These are phyloP conservation scores for Apodemia zela DNA, from an alignment of 2,888 invertebrate species.

Conservation along the genomic window DNA sequence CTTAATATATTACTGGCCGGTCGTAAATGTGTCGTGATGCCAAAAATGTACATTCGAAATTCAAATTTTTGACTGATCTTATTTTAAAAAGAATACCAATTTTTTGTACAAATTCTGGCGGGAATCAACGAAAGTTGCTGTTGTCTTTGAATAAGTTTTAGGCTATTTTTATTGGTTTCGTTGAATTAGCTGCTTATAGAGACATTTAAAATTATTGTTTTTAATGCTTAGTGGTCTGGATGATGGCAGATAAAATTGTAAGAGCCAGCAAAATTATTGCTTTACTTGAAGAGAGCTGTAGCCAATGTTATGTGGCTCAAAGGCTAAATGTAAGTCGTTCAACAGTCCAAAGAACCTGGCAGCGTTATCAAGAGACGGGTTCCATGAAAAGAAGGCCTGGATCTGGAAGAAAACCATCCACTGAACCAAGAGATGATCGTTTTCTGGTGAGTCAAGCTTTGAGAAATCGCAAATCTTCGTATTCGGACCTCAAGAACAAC, in stretches of 20 bases:
- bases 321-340: no score
- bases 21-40: neutral
- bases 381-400: no score
- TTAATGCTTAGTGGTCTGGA: neutral
- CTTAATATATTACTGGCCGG: neutral
- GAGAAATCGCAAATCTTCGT: no score
- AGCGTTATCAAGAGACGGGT: no score
- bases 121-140: neutral
- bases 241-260: neutral
- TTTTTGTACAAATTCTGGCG: neutral
- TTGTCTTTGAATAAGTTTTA: neutral
- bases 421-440: no score
- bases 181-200: neutral
- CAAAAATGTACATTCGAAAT: neutral
- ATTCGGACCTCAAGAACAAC: no score
- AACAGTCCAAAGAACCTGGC: no score
- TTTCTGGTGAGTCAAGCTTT: no score
- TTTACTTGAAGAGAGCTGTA: no score
- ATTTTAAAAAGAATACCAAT: conserved; percentile 1
- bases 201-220: neutral
- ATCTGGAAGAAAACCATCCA: no score
- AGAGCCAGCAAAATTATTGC: no score
- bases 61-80: neutral
- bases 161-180: neutral
- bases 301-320: no score